Percentiles rank a stretch among this genome's conserved stretches.
phyloP scores from a whole-genome alignment of 1,140 invertebrate genomes.

The Bombus picipes region DNA sequence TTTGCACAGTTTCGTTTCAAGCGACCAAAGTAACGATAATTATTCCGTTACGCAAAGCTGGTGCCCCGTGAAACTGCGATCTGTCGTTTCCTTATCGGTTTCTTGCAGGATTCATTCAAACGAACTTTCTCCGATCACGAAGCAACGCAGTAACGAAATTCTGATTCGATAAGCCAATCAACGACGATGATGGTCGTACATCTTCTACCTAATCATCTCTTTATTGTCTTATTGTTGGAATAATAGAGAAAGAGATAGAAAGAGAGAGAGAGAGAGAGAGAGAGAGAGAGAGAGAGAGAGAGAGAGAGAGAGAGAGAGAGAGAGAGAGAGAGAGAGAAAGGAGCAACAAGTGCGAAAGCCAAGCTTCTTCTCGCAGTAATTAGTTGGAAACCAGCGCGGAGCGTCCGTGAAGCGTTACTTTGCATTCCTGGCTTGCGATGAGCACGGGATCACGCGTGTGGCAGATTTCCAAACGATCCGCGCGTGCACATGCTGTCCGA shows the following conservation, averaged over 20 bases:
- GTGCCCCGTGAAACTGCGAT: slow-evolving; percentile 4
- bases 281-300: background rate
- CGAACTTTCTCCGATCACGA: background rate
- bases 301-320: background rate
- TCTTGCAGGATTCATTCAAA: background rate
- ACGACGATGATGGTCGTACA: too few relatives aligned
- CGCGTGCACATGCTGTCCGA: background rate
- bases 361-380: background rate
- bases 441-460: background rate
- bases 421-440: background rate
- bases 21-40: background rate
- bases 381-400: background rate
- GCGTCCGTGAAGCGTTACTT: slow-evolving; percentile 13
- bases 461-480: slow-evolving; percentile 20
- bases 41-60: background rate
- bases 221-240: background rate
- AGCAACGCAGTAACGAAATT: background rate
- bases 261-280: background rate
- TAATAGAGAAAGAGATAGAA: background rate
- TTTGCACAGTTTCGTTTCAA: background rate
- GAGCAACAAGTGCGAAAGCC: background rate
- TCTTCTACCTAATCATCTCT: background rate
- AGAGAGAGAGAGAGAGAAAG: background rate
- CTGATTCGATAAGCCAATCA: background rate
- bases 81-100: slow-evolving; percentile 12